Evolutionary conservation across 2,113 vertebrate species (phyloP).

Genomic region (Neoarius graeffei): DNA sequence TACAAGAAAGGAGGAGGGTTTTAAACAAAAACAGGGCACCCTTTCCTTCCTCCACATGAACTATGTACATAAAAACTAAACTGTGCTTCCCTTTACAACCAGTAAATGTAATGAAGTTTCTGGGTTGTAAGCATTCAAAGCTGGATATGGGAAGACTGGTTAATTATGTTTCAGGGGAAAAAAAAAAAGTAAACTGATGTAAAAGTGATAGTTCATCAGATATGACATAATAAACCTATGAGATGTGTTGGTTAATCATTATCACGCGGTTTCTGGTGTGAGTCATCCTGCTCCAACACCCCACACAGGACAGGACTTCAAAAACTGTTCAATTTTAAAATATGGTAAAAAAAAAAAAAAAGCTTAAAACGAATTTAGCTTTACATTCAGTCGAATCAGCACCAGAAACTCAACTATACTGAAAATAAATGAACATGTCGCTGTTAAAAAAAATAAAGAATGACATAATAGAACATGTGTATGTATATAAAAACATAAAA

Average conservation of each 20-base stretch:
- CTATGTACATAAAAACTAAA: neutral
- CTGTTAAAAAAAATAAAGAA: neutral
- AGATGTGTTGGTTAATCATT: neutral
- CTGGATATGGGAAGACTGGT: neutral
- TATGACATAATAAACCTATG: neutral
- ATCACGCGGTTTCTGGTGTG: neutral
- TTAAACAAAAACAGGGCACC: too few relatives aligned
- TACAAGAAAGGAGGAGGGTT: neutral
- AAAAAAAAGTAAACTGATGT: neutral
- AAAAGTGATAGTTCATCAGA: neutral
- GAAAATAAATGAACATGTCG: neutral
- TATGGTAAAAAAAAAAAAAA: neutral
- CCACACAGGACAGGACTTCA: too few relatives aligned
- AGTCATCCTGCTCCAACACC: slow-evolving; percentile 20
- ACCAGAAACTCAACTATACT: neutral
- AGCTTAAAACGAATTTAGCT: neutral
- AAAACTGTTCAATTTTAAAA: too few relatives aligned
- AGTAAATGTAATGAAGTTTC: neutral
- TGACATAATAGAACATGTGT: neutral
- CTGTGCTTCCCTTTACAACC: neutral
- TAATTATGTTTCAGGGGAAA: too few relatives aligned
- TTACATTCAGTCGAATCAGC: neutral
- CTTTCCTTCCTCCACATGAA: neutral
- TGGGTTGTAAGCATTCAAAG: neutral
- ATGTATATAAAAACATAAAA: neutral